Conservation (phyloP, 1,140 invertebrate genomes). For the Heliconius himera region DNA sequence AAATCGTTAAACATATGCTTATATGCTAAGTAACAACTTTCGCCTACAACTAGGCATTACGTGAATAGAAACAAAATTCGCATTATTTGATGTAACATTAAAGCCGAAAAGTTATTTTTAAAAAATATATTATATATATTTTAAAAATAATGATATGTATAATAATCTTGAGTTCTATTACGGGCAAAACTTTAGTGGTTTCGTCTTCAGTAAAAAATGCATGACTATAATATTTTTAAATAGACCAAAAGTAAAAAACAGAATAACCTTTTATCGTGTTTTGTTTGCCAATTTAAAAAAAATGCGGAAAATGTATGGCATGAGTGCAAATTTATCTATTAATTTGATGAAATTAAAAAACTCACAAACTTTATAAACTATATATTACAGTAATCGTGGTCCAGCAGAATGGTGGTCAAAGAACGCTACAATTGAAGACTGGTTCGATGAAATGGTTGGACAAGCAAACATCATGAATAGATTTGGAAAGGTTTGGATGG, state of each 20-base stretch:
- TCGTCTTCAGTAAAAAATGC: too few species aligned
- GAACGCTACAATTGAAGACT: slow-evolving; percentile 93
- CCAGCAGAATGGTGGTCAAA: slow-evolving; percentile 92
- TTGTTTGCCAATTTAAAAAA: too few species aligned
- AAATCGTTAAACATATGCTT: neutral
- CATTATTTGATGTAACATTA: neutral
- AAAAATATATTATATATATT: too few species aligned
- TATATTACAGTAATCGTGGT: slow-evolving; percentile 85
- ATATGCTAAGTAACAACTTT: neutral
- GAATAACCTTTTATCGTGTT: too few species aligned
- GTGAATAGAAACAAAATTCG: neutral
- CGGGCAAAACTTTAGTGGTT: too few species aligned
- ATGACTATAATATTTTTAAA: too few species aligned
- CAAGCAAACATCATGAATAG: slow-evolving; percentile 92
- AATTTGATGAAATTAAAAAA: neutral
- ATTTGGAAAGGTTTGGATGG: slow-evolving; percentile 88
- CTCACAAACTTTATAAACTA: neutral
- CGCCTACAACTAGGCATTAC: neutral
- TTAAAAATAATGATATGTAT: too few species aligned
- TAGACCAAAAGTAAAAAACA: too few species aligned
- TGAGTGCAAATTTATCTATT: neutral
- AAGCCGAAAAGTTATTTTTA: neutral
- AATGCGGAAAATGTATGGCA: neutral
- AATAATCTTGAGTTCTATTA: too few species aligned
- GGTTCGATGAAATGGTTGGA: slow-evolving; percentile 95